Evolutionary conservation across 2,113 vertebrate genomes (phyloP).

Genomic region (Forbesichthys agassizii): DNA sequence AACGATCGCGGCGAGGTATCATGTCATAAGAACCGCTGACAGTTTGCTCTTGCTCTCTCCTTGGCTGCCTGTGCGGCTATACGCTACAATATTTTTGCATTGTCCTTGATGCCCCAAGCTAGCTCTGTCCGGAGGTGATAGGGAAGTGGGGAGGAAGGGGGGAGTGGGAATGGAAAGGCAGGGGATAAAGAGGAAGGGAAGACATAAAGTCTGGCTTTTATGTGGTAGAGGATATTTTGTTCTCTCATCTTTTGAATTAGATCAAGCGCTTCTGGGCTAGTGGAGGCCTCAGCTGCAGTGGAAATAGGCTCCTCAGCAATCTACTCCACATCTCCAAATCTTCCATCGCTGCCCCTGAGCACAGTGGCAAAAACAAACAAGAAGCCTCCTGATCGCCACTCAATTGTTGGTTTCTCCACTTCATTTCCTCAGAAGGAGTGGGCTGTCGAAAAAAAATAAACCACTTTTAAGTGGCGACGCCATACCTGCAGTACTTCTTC

Average conservation of each 20-base stretch:
- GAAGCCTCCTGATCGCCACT: slow-evolving; percentile 63
- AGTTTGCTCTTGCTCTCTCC: slow-evolving; percentile 52
- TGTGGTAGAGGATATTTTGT: slow-evolving; percentile 62
- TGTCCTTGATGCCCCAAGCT: slow-evolving; percentile 57
- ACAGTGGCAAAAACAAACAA: slow-evolving; percentile 59
- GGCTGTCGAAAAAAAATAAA: slow-evolving; percentile 67
- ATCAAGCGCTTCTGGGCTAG: slow-evolving; percentile 74
- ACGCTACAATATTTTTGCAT: slow-evolving; percentile 41
- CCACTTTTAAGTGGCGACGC: slow-evolving; percentile 60
- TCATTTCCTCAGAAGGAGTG: slow-evolving; percentile 71
- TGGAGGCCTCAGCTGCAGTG: slow-evolving; percentile 66
- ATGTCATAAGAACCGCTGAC: slow-evolving; percentile 43
- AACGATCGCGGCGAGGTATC: slow-evolving; percentile 59
- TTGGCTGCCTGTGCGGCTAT: slow-evolving; percentile 39
- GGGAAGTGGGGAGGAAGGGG: slow-evolving; percentile 44
- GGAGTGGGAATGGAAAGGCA: slow-evolving; percentile 14
- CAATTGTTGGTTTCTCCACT: slow-evolving; percentile 53
- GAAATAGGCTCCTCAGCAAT: slow-evolving; percentile 64
- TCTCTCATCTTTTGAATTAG: slow-evolving; percentile 72
- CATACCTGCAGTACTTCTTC: slow-evolving; percentile 62
- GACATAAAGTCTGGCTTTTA: slow-evolving; percentile 57
- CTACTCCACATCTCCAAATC: slow-evolving; percentile 71
- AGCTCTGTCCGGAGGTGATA: slow-evolving; percentile 52
- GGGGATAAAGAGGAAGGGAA: slow-evolving; percentile 23
- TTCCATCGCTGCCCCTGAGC: slow-evolving; percentile 70